A percentile compares a stretch with the other conserved stretches of the same genome.
phyloP scores from a whole-genome alignment of 2,113 vertebrate species.

The Tichodroma muraria region DNA sequence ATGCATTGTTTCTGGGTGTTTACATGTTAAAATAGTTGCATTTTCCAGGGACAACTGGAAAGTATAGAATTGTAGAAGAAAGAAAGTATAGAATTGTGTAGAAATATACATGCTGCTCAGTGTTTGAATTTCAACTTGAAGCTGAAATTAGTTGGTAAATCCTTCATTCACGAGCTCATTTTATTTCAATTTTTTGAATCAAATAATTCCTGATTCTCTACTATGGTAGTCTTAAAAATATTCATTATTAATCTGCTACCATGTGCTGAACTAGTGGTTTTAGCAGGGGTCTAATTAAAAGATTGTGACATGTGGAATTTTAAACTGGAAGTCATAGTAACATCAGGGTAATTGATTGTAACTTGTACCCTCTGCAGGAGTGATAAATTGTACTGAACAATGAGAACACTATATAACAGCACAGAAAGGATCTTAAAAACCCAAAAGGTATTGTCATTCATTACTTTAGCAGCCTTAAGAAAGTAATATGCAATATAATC shows the following conservation, averaged over 20 bases:
- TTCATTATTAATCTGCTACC: slow-evolving; percentile 60
- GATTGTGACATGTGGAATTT: slow-evolving; percentile 57
- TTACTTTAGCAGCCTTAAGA: not conserved
- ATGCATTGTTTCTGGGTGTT: not conserved
- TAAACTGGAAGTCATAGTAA: not conserved
- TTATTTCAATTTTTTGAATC: not conserved
- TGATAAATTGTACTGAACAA: not conserved
- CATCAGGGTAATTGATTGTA: not conserved
- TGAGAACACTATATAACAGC: not conserved
- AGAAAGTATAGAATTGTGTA: not conserved
- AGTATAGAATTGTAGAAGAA: not conserved
- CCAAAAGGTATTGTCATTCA: not conserved
- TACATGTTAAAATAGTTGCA: not conserved
- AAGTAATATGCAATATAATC: not conserved
- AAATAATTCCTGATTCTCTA: not conserved
- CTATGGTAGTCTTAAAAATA: not conserved
- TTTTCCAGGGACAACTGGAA: not conserved
- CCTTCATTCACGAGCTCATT: not conserved
- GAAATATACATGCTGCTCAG: not conserved
- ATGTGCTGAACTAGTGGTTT: slow-evolving; percentile 58
- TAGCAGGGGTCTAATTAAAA: slow-evolving; percentile 71
- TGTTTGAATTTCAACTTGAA: not conserved
- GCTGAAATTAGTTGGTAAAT: not conserved
- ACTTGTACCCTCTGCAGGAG: not conserved
- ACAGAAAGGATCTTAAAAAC: not conserved